Conservation (phyloP, 2,113 vertebrate genomes). For the Syngnathus floridae region DNA sequence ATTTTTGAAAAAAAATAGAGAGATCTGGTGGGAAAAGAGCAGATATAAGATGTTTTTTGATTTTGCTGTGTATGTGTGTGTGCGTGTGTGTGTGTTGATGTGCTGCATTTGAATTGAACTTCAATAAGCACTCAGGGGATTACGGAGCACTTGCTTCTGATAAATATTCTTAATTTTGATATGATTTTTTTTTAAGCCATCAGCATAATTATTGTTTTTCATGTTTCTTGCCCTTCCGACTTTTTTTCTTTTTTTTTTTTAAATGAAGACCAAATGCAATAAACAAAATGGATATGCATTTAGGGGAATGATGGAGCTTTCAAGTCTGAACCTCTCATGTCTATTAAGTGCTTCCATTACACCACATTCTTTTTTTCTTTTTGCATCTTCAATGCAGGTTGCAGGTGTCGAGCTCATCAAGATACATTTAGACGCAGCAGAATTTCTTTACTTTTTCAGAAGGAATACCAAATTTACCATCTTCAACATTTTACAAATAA, state of each 20-base stretch:
- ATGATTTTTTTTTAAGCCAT: constrained; percentile 66
- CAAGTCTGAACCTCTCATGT: constrained; percentile 66
- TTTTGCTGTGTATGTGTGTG: constrained; percentile 29
- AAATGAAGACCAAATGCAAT: constrained; percentile 67
- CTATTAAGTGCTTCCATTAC: constrained; percentile 67
- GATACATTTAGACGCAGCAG: not conserved
- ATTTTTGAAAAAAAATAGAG: constrained; percentile 14
- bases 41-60: constrained; percentile 36
- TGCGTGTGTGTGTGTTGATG: constrained; percentile 29
- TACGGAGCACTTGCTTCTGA: constrained; percentile 59
- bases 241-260: constrained; percentile 61
- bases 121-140: constrained; percentile 58
- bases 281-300: constrained; percentile 70
- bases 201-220: constrained; percentile 68
- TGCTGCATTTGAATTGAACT: constrained; percentile 52
- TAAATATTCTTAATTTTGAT: constrained; percentile 68
- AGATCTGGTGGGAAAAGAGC: constrained; percentile 29
- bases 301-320: constrained; percentile 67
- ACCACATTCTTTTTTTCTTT: constrained; percentile 27
- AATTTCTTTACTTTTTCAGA: not conserved
- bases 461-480: not conserved
- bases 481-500: not conserved
- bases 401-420: not conserved
- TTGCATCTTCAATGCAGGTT: not conserved
- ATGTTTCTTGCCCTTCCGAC: constrained; percentile 53